Evolutionary conservation across 2,888 invertebrate genomes (phyloP), one percentile per base, ranked within the genome.

Genomic region (Kryphioiulus occultus): DNA sequence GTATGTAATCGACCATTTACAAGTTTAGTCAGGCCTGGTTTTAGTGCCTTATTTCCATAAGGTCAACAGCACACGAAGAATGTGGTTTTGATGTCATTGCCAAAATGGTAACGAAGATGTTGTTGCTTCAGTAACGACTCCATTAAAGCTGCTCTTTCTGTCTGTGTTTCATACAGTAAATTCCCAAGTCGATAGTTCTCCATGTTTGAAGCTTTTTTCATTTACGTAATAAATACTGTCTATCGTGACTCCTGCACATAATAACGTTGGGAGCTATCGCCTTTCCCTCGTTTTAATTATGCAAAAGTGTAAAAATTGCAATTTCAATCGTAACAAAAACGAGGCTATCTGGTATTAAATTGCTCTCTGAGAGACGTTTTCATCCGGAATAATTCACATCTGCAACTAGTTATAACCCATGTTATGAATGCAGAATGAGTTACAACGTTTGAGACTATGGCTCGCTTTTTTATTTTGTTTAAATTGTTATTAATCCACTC

Each of bases 381-480:
- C 78, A 78, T 10, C 78, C 26, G 78, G 78, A 78, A 78, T 78
- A 78, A 78, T 78, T 78, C 78, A 30, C 78, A 78, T 78, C 78
- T 78, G 78, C 78, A 78, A 78, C 30, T 68, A 30, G 30, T 78
- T 30, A 78, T 15, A 26, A 35, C 17, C 3, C 10, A 30, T 30
- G 26, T 78, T 78, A 30, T 78, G 78, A 78, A 78, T 78, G 78
- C 78, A 12, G 30, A 78, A 78, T 78, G 78, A 78, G 78, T 78
- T 78, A 30, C 78, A n/a, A 30, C 15, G 78, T 30, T 30, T 30
- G 30, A 30, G 15, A 78, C 30, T 30, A 17, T 78, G 22, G 22
- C 68, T 68, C 68, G 26, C 68, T 26, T 35, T 4, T 35, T 68
- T 26, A 78, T 78, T 15, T 15, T 30, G 78, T 35, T 68, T 26